Base-by-base conservation (phyloP, 2,113 vertebrate species). In the Heloderma charlesbogerti region DNA sequence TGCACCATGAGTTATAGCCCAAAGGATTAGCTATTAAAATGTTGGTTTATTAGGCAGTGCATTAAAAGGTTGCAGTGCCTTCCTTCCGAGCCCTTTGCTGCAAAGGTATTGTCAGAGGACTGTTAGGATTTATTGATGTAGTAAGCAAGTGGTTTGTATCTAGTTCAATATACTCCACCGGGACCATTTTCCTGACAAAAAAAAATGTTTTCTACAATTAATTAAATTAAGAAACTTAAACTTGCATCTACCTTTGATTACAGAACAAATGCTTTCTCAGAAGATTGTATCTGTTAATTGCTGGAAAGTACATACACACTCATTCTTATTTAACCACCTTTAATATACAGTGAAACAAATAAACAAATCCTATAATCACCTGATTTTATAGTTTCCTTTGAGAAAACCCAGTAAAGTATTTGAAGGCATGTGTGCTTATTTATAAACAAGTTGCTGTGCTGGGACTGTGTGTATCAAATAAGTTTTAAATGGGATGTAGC, bases 171-270 rank as follows among this genome's bases (percentile, higher is more conserved):
- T 93, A 92, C 86, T 92, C 81, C 69, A 77, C 31, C 1, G 34
- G 34, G 78, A 10, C 13, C 29, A n/a, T 8, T 92, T 91, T 93
- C 48, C 40, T 57, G 92, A 45, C 43, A 15, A 67, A 80, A 48
- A 88, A 91, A 79, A 88, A 72, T 54, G n/a, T 88, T 67, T 31
- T 93, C n/a, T 45, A 79, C 34, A 37, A 87, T 89, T 95, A 94
- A 95, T 92, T 95, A 94, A 94, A 93, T 87, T 90, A 69, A 1
- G 34, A 45, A 92, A 87, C 40, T 89, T 94, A 60, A 91, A 1
- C 0, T 0, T 92, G 51, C 92, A 0, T 45, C 71, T 89, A 80
- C 51, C 54, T 88, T 89, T 92, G 87, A 88, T 88, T 88, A 29
- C 87, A 89, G 75, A 92, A 80, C 91, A 92, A 91, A 92, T 86